These are phyloP conservation scores for Phlogophora meticulosa DNA, from an alignment of 2,888 invertebrate genomes.

Conservation along the genomic window DNA sequence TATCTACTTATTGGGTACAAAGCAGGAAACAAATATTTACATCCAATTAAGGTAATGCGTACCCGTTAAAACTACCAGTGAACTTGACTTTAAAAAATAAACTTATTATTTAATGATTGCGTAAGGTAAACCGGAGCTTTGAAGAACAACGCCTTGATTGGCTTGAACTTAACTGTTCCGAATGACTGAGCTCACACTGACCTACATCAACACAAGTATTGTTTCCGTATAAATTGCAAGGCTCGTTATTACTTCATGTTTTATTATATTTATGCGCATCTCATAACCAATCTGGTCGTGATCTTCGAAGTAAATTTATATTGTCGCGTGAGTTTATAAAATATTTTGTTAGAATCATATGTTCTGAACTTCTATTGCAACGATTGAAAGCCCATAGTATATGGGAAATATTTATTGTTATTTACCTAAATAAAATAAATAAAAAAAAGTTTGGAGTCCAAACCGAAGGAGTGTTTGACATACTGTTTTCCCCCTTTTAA, in stretches of 20 bases:
- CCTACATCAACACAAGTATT: slow-evolving; percentile 25
- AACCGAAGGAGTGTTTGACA: too few relatives aligned
- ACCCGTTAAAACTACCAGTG: slow-evolving; percentile 9
- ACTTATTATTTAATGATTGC: slow-evolving; percentile 15
- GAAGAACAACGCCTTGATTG: slow-evolving; percentile 19
- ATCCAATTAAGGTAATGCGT: neutral
- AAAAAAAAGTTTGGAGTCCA: too few relatives aligned
- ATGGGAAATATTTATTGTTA: too few relatives aligned
- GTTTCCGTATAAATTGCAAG: slow-evolving; percentile 20
- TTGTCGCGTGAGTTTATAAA: neutral
- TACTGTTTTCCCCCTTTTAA: too few relatives aligned
- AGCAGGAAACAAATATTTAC: slow-evolving; percentile 1
- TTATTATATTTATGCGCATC: slow-evolving; percentile 10
- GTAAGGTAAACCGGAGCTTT: slow-evolving; percentile 22
- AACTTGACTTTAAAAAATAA: slow-evolving; percentile 53
- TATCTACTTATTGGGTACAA: too few relatives aligned
- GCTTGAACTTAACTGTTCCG: slow-evolving; percentile 17
- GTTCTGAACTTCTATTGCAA: too few relatives aligned
- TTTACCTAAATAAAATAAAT: too few relatives aligned
- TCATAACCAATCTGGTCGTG: slow-evolving; percentile 20
- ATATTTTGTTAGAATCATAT: neutral
- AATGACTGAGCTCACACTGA: slow-evolving; percentile 31
- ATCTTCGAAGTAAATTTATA: slow-evolving; percentile 15
- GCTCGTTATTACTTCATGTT: slow-evolving; percentile 13
- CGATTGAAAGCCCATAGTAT: too few relatives aligned